Conservation (phyloP, 2,888 invertebrate genomes). For the Microctonus hyperodae region DNA sequence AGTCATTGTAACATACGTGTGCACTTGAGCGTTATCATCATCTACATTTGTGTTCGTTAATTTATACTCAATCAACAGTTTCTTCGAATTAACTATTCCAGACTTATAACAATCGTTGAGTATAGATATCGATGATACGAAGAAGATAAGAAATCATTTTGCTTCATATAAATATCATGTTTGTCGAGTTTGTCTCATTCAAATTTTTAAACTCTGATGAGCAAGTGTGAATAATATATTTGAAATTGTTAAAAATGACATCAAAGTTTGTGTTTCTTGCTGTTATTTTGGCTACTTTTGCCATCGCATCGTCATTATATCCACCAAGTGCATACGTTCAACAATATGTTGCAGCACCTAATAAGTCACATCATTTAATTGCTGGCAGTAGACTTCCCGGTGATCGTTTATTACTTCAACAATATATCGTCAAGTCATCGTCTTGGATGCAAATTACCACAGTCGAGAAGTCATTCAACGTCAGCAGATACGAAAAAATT, state of each 20-base stretch:
- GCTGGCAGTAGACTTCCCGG: constrained; percentile 33
- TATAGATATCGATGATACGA: background rate
- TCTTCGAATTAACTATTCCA: background rate
- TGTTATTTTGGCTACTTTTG: constrained; percentile 21
- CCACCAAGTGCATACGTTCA: background rate
- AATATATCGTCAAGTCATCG: constrained; percentile 44
- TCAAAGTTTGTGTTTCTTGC: constrained; percentile 5
- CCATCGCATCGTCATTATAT: constrained; percentile 7
- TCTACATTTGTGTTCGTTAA: background rate
- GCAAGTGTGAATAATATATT: background rate
- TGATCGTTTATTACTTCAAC: constrained; percentile 32
- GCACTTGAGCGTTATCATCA: background rate
- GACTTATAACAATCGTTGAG: background rate
- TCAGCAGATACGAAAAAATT: constrained; percentile 45
- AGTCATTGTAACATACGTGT: background rate
- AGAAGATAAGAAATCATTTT: background rate
- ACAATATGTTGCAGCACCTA: background rate
- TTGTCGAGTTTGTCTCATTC: constrained; percentile 37
- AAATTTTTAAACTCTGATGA: background rate
- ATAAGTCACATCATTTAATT: constrained; percentile 35
- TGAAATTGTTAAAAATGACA: constrained; percentile 12
- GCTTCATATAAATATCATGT: background rate
- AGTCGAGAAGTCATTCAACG: constrained; percentile 43
- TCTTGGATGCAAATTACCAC: constrained; percentile 44
- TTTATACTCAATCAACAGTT: background rate